phyloP scores from a whole-genome alignment of 2,888 invertebrate genomes.

The Nasonia oneida region DNA sequence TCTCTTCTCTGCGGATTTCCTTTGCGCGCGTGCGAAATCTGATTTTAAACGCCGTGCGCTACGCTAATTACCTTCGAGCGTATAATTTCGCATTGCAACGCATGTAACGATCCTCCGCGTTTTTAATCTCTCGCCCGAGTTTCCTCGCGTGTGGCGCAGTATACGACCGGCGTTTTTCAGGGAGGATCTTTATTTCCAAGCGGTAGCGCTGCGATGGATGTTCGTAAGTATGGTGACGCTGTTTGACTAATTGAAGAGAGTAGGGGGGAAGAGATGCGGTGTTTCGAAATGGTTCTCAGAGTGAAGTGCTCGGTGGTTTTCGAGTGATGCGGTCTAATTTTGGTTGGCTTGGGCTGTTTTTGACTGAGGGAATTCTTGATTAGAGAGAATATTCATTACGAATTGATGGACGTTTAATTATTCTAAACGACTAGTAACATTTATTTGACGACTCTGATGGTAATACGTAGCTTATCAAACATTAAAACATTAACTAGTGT shows the following conservation, averaged over 20 bases:
- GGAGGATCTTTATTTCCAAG: background rate
- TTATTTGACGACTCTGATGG: too few relatives aligned
- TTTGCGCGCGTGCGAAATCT: conserved; percentile 41
- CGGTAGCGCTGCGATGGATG: background rate
- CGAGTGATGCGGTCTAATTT: background rate
- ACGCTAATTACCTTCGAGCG: conserved; percentile 58
- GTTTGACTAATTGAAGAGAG: conserved; percentile 8
- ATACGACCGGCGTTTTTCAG: background rate
- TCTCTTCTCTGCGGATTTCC: background rate
- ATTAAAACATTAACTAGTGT: too few relatives aligned
- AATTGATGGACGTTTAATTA: background rate
- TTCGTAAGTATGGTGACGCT: background rate
- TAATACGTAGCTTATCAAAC: too few relatives aligned
- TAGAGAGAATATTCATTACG: background rate
- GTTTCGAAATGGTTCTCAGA: background rate
- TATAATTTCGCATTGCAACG: conserved; percentile 22
- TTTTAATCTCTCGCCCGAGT: conserved; percentile 41
- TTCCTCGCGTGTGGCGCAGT: background rate
- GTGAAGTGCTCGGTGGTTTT: background rate
- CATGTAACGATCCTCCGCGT: conserved; percentile 23
- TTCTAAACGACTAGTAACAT: background rate
- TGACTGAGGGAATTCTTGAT: background rate
- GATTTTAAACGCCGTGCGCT: conserved; percentile 57
- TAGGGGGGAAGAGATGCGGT: background rate
- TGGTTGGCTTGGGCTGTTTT: background rate